Base-by-base conservation (phyloP, 2,888 invertebrate genomes). In the Drosophila nigritarsus region DNA sequence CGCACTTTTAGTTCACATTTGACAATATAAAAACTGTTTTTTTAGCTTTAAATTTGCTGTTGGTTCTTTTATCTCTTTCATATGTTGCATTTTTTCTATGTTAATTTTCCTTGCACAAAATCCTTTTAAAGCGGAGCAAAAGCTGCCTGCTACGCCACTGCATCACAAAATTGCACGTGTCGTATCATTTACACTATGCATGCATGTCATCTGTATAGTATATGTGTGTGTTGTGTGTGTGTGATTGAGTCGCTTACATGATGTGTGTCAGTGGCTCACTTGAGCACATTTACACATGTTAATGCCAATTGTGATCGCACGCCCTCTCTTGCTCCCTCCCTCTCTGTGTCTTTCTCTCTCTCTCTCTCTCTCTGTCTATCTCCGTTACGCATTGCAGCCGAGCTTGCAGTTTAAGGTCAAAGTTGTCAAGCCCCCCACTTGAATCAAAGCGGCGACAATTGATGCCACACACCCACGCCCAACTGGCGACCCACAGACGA, bases 381-480 rank as follows among this genome's bases (percentile, higher is more conserved):
- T 7, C 9, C 2, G 32, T 51, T 30, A 53, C 42, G 30, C 58
- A 50, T 40, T 40, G 55, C 55, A 65, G 24, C 54, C 27, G n/a
- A 54, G 60, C 54, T 70, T 84, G 86, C 91, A 87, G 90, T 87
- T 91, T 89, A 91, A 91, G 91, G 91, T 92, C 91, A 91, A 91
- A 87, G 84, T 84, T 82, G 87, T 75, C 87, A 87, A 72, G 50
- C 42, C 51, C 34, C 36, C 61, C 63, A 51, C 59, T 45, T 40
- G 8, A 51, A 38, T 48, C 72, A 72, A 13, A 66, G 29, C 38
- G 11, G 69, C 78, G 71, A 75, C 89, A 84, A 84, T 84, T 84
- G 90, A 73, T 78, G 73, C 80, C 83, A 70, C 64, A 75, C 87
- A 68, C 84, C 84, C 84, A 84, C 84, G 78, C 89, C 70, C 54